Conservation (phyloP, 2,888 invertebrate genomes). For the Malacosoma neustria region DNA sequence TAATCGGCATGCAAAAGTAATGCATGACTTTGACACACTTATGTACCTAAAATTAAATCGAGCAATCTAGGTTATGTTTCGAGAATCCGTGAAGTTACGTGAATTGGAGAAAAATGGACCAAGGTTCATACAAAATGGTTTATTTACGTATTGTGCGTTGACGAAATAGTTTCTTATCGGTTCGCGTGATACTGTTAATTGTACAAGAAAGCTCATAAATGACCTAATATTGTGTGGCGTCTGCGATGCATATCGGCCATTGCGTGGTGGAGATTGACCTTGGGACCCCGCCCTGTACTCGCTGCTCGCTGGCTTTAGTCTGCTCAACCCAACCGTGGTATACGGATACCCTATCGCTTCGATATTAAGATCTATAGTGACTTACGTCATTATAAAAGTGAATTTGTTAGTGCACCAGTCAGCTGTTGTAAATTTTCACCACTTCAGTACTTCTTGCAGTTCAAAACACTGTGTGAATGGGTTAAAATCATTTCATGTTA, state of each 20-base stretch:
- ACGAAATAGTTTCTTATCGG: slow-evolving; percentile 51
- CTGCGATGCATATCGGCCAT: too few species aligned
- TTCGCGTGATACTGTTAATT: slow-evolving; percentile 54
- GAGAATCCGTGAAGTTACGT: slow-evolving; percentile 11
- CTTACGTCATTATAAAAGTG: slow-evolving; percentile 24
- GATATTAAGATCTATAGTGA: slow-evolving; percentile 34
- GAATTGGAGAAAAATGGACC: slow-evolving; percentile 40
- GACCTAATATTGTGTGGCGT: slow-evolving; percentile 63
- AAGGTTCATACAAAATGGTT: slow-evolving; percentile 44
- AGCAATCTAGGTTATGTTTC: slow-evolving; percentile 5
- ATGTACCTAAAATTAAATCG: slow-evolving; percentile 15
- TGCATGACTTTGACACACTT: slow-evolving; percentile 27
- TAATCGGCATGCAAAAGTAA: too few species aligned
- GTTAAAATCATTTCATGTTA: too few species aligned
- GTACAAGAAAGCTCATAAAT: slow-evolving; percentile 42
- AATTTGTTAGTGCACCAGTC: slow-evolving; percentile 55
- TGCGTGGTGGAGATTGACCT: slow-evolving; percentile 67
- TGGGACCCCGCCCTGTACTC: slow-evolving; percentile 40
- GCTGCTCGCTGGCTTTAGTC: slow-evolving; percentile 56
- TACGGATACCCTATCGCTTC: slow-evolving; percentile 41
- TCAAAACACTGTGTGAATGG: too few species aligned
- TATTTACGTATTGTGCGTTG: slow-evolving; percentile 49
- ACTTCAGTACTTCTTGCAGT: too few species aligned
- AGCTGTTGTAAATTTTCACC: slow-evolving; percentile 63
- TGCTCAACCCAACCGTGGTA: slow-evolving; percentile 48